Conservation (phyloP, 2,113 vertebrate genomes). For the Pithys albifrons region DNA sequence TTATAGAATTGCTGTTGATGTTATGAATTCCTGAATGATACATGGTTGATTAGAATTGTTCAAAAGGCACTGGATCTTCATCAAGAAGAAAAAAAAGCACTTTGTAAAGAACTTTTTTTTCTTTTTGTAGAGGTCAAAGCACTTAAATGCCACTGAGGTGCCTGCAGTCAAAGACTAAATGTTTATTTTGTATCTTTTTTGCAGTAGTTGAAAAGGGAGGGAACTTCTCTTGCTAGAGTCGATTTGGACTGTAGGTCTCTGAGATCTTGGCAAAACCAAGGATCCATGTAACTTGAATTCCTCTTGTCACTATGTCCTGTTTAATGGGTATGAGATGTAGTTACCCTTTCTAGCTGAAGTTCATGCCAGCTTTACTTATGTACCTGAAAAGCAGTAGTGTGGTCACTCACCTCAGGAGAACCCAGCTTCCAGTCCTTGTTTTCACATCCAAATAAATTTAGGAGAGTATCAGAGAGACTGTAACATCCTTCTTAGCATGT, state of each 20-base stretch:
- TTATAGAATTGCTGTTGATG: background rate
- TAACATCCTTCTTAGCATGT: background rate
- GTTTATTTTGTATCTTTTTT: background rate
- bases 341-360: background rate
- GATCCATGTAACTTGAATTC: background rate
- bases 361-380: background rate
- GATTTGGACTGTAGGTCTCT: background rate
- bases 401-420: background rate
- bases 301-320: background rate
- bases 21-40: background rate
- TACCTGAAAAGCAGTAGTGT: background rate
- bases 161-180: background rate
- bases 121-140: background rate
- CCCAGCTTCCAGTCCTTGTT: background rate
- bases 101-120: background rate
- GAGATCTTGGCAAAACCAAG: background rate
- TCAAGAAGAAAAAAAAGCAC: background rate
- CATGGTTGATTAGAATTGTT: background rate
- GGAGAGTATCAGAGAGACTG: background rate
- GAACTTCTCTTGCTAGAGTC: background rate
- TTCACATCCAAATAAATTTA: background rate
- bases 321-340: background rate
- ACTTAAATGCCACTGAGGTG: background rate
- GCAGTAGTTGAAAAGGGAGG: background rate
- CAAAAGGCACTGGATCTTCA: background rate